Evolutionary conservation across 2,888 invertebrate genomes (phyloP), one percentile per base, ranked within the genome.

Genomic region (Drosophila borealis): DNA sequence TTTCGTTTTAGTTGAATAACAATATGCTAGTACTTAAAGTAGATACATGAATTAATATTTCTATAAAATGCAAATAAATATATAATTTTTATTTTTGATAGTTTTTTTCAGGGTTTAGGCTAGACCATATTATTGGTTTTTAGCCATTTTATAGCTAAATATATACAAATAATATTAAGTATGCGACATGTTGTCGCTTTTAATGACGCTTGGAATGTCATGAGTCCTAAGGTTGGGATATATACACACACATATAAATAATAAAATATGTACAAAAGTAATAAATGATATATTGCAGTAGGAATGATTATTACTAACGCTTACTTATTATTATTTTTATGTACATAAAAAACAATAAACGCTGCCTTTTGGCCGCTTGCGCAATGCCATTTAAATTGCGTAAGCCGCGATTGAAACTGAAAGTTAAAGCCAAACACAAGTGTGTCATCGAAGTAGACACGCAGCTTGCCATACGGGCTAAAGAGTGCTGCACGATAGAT

Each of bases 151-250:
- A 64, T 51, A 44, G 51, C 67, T 37, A 41, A 51, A 42, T 60
- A 62, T 60, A 53, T 57, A 80, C 62, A 78, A 50, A 29, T 8
- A 65, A 66, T 78, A 83, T 89, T 78, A 81, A 84, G 85, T 87
- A 89, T 89, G 72, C 89, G 75, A 74, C 74, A 67, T 56, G 88
- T 64, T 39, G 70, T 41, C 81, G 69, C 78, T 70, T 53, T 72
- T 57, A 87, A 83, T 57, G 69, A 57, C 70, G 33, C 37, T 62
- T 59, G 61, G 59, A 60, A 51, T 72, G 48, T 56, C 66, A 71
- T 68, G 69, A 64, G 70, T 54, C 46, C 63, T 67, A 68, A 50
- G 46, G 46, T 48, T 66, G 25, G 48, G 8, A 17, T 33, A 17
- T 19, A 14, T 13, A 21, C 14, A 44, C 6, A 44, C 34, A 14